Conservation (phyloP, 2,113 vertebrate genomes). For the Ammospiza nelsoni region DNA sequence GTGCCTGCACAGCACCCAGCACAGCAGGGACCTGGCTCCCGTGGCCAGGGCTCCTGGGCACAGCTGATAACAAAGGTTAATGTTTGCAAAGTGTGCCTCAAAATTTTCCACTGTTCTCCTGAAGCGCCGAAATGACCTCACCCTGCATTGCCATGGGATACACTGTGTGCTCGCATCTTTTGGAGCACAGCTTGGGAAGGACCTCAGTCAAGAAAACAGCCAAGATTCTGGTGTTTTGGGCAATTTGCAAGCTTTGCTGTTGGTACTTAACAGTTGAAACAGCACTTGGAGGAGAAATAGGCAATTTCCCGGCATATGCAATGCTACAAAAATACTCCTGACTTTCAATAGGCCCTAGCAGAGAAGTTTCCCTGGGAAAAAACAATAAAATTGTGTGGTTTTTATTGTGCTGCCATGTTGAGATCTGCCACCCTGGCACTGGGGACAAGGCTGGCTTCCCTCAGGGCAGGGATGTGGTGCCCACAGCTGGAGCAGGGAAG, state of each 20-base stretch:
- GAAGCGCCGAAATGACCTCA: background rate
- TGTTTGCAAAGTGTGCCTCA: background rate
- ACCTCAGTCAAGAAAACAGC: background rate
- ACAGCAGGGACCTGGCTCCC: background rate
- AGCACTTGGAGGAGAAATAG: background rate
- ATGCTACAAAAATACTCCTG: background rate
- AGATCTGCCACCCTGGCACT: background rate
- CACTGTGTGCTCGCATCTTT: background rate
- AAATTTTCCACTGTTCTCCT: background rate
- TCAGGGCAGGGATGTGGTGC: background rate
- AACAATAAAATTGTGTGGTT: background rate
- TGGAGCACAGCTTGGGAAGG: slow-evolving; percentile 7
- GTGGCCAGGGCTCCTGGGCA: background rate
- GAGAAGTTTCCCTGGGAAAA: background rate
- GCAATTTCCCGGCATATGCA: background rate
- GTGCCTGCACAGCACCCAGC: background rate
- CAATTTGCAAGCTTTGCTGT: slow-evolving; percentile 14
- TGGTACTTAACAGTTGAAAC: background rate
- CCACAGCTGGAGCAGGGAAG: background rate
- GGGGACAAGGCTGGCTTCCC: background rate
- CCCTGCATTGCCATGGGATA: background rate
- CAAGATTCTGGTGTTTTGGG: background rate
- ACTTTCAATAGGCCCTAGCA: background rate
- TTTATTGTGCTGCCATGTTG: background rate
- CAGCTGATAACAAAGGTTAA: background rate